Evolutionary conservation across 2,113 vertebrate genomes (phyloP).

Genomic region (Corythoichthys haematopterus): DNA sequence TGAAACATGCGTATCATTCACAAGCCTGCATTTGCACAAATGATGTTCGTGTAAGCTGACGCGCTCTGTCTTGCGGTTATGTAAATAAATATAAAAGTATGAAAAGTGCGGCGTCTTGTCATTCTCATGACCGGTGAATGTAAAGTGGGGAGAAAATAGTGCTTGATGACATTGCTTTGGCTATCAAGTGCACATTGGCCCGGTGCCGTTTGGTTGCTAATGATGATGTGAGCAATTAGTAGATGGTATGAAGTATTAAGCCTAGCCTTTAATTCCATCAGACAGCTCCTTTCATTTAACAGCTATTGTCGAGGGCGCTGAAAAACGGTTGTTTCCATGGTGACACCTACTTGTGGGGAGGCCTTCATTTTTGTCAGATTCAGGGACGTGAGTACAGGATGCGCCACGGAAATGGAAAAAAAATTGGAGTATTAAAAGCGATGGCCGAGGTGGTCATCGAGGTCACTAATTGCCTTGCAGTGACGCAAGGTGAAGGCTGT

Average conservation of each 20-base stretch:
- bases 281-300: conserved; percentile 65
- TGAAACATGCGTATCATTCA: conserved; percentile 54
- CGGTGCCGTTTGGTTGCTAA: conserved; percentile 20
- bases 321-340: conserved; percentile 74
- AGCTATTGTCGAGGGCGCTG: conserved; percentile 61
- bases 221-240: conserved; percentile 22
- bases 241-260: conserved; percentile 36
- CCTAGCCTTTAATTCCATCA: conserved; percentile 59
- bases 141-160: not conserved
- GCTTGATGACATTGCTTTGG: conserved; percentile 23
- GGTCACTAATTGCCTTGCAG: conserved; percentile 19
- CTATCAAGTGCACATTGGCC: conserved; percentile 27
- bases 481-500: conserved; percentile 22
- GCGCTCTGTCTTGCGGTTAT: conserved; percentile 59
- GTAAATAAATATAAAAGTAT: conserved; percentile 64
- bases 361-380: conserved; percentile 63
- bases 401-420: conserved; percentile 9
- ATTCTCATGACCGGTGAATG: not conserved
- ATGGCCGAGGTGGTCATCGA: conserved; percentile 19
- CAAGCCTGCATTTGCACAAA: conserved; percentile 63
- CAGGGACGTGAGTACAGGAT: conserved; percentile 51
- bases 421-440: conserved; percentile 40
- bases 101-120: conserved; percentile 32
- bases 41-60: conserved; percentile 58
- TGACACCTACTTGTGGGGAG: conserved; percentile 61